Evolutionary conservation across 2,113 vertebrate species (phyloP).

Genomic region (Lethenteron camtschaticum): DNA sequence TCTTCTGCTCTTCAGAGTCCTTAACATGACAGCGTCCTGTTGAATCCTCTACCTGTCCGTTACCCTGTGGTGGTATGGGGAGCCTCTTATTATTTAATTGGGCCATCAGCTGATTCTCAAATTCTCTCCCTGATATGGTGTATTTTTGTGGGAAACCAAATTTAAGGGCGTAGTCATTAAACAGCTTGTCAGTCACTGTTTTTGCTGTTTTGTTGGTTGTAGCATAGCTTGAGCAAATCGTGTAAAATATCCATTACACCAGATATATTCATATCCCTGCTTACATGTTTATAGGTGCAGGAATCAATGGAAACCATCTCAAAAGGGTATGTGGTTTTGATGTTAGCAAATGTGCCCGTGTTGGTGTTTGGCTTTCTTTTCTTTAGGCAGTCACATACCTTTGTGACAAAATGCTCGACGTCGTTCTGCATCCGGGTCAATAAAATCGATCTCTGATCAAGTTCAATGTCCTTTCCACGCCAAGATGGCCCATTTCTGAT

Average conservation of each 20-base stretch:
- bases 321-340: slow-evolving; percentile 8
- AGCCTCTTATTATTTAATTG: too few species aligned
- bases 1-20: too few species aligned
- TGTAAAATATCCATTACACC: slow-evolving; percentile 7
- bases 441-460: slow-evolving; percentile 9
- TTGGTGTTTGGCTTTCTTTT: slow-evolving; percentile 7
- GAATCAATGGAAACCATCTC: slow-evolving; percentile 7
- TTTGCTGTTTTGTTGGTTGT: slow-evolving; percentile 7
- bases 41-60: too few species aligned
- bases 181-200: not conserved
- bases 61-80: too few species aligned
- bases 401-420: slow-evolving; percentile 6
- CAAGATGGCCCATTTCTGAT: slow-evolving; percentile 10
- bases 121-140: slow-evolving; percentile 8
- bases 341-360: slow-evolving; percentile 12
- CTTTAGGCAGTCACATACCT: slow-evolving; percentile 9
- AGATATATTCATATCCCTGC: slow-evolving; percentile 8
- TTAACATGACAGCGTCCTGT: too few species aligned
- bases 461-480: slow-evolving; percentile 8
- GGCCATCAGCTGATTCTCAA: not conserved
- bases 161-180: slow-evolving; percentile 1
- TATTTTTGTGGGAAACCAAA: not conserved
- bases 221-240: slow-evolving; percentile 6
- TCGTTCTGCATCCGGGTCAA: slow-evolving; percentile 9
- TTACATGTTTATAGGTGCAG: slow-evolving; percentile 2